Conservation (phyloP, 2,113 vertebrate genomes). For the Oxyura jamaicensis region DNA sequence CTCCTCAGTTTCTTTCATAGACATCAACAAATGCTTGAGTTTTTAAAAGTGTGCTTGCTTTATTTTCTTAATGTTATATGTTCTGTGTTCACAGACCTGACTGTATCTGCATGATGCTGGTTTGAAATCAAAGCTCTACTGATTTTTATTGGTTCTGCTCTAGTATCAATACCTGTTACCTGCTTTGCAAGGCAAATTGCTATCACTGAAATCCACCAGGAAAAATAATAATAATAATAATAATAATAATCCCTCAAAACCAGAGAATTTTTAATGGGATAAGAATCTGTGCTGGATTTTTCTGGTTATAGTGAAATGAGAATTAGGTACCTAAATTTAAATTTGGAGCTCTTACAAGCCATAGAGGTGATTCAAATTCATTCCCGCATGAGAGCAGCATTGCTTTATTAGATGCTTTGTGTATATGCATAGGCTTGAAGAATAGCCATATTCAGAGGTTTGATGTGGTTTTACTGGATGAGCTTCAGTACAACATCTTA, state of each 20-base stretch:
- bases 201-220: background rate
- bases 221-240: background rate
- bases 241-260: background rate
- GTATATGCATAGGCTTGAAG: background rate
- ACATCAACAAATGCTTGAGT: background rate
- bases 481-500: background rate
- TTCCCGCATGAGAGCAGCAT: conserved; percentile 5
- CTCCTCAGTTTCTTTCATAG: background rate
- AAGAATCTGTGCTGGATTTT: background rate
- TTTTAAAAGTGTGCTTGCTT: background rate
- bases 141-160: background rate
- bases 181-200: background rate
- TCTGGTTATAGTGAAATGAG: background rate
- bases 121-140: background rate
- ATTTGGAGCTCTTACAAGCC: background rate
- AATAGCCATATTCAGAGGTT: background rate
- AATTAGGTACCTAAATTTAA: background rate
- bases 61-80: rapidly evolving
- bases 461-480: background rate
- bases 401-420: background rate
- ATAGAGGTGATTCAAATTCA: background rate
- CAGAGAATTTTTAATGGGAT: background rate
- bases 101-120: background rate
- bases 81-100: background rate
- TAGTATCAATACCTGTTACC: background rate